These are phyloP conservation scores for Macrobrachium rosenbergii DNA, from an alignment of 1,140 invertebrate species.

Conservation along the genomic window DNA sequence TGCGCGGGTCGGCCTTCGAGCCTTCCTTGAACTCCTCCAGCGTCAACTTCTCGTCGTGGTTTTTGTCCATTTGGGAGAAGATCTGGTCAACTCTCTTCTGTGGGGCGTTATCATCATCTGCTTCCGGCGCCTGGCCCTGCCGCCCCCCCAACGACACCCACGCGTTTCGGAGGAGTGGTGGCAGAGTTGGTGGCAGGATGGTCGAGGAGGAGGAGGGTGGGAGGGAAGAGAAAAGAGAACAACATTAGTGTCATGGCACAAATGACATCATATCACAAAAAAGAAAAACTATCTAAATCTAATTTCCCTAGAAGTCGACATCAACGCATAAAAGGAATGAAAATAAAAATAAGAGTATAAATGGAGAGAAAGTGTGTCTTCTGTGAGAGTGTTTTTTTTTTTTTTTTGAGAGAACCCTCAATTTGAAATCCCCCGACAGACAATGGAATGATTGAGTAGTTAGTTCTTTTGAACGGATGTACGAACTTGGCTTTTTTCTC, in stretches of 20 bases:
- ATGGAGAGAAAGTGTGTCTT: too few relatives aligned
- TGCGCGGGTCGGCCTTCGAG: slow-evolving; percentile 97
- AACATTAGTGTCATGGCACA: background rate
- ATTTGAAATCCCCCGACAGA: background rate
- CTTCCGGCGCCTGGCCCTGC: slow-evolving; percentile 81
- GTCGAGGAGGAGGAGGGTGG: background rate
- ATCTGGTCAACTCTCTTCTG: slow-evolving; percentile 97
- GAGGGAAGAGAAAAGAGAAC: background rate
- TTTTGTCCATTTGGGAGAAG: slow-evolving; percentile 99
- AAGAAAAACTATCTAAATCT: background rate
- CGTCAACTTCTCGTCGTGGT: slow-evolving; percentile 97
- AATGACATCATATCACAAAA: background rate
- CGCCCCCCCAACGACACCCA: too few relatives aligned
- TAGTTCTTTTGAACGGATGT: background rate
- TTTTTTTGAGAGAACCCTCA: background rate
- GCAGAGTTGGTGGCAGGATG: background rate
- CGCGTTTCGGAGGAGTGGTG: background rate
- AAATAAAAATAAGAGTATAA: too few relatives aligned
- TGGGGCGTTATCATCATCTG: slow-evolving; percentile 95
- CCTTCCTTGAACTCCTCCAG: slow-evolving; percentile 98
- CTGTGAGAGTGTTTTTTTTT: background rate
- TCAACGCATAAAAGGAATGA: too few relatives aligned
- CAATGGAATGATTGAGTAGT: background rate
- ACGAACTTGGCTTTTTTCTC: background rate
- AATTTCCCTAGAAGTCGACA: too few relatives aligned